Conservation (phyloP, 2,797 vertebrate genomes). For the Acanthurus lineatus region DNA sequence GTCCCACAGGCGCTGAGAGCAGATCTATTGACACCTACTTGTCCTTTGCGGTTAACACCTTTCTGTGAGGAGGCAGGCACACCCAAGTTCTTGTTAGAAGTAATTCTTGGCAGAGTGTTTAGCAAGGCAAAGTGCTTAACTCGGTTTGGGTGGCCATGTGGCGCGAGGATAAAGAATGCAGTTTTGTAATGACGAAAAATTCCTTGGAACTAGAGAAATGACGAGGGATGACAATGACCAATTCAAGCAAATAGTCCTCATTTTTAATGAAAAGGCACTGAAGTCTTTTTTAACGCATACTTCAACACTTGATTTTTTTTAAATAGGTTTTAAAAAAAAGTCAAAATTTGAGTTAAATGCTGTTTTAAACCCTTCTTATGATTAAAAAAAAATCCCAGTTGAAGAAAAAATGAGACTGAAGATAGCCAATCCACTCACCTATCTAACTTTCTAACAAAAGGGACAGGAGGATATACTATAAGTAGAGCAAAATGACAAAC, state of each 20-base stretch:
- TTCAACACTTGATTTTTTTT: not conserved
- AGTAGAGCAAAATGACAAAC: slow-evolving; percentile 83
- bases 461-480: slow-evolving; percentile 71
- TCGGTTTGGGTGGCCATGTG: slow-evolving; percentile 70
- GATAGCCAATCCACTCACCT: slow-evolving; percentile 37
- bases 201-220: slow-evolving; percentile 66
- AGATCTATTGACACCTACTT: slow-evolving; percentile 89
- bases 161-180: slow-evolving; percentile 54
- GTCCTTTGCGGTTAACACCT: slow-evolving; percentile 85
- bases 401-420: slow-evolving; percentile 41
- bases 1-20: slow-evolving; percentile 78
- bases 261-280: slow-evolving; percentile 28
- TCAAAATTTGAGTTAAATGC: slow-evolving; percentile 18
- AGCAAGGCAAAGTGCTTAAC: slow-evolving; percentile 82
- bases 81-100: slow-evolving; percentile 80
- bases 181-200: slow-evolving; percentile 72
- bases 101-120: slow-evolving; percentile 81
- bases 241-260: slow-evolving; percentile 49
- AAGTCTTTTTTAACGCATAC: slow-evolving; percentile 40
- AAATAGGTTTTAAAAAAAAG: slow-evolving; percentile 15
- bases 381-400: slow-evolving; percentile 2
- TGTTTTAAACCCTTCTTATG: slow-evolving; percentile 24
- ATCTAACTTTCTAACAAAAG: slow-evolving; percentile 60
- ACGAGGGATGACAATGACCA: slow-evolving; percentile 71
- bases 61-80: slow-evolving; percentile 75